Conservation (phyloP, 2,797 vertebrate genomes). For the Tenualosa ilisha region DNA sequence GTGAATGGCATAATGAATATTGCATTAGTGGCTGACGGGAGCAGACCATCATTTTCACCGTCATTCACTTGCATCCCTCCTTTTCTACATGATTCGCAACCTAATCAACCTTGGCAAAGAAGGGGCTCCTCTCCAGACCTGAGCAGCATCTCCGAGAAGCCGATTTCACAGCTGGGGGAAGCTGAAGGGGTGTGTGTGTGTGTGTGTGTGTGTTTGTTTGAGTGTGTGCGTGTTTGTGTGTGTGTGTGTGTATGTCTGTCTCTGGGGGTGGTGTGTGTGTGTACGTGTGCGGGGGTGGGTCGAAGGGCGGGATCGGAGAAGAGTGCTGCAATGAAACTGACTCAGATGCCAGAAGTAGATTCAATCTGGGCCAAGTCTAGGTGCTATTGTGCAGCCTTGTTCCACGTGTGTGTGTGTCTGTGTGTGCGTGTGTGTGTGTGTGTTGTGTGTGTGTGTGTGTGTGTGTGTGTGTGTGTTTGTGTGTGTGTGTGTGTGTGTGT, state of each 20-base stretch:
- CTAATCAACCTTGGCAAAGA: background rate
- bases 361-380: no score
- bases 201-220: background rate
- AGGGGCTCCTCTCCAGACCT: background rate
- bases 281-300: background rate
- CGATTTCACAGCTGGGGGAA: background rate
- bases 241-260: no score
- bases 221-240: background rate
- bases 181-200: background rate
- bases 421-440: constrained; percentile 19
- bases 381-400: no score
- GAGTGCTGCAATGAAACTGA: background rate
- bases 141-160: background rate
- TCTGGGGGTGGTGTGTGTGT: background rate
- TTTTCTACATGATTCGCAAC: constrained; percentile 8
- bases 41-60: background rate
- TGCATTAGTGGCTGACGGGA: background rate
- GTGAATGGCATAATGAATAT: background rate
- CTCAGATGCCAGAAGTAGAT: no score
- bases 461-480: background rate
- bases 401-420: background rate
- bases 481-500: background rate
- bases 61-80: background rate
- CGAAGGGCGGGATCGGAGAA: no score
- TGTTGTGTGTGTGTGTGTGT: background rate